phyloP scores from a whole-genome alignment of 2,113 vertebrate genomes.

The Fulica atra region DNA sequence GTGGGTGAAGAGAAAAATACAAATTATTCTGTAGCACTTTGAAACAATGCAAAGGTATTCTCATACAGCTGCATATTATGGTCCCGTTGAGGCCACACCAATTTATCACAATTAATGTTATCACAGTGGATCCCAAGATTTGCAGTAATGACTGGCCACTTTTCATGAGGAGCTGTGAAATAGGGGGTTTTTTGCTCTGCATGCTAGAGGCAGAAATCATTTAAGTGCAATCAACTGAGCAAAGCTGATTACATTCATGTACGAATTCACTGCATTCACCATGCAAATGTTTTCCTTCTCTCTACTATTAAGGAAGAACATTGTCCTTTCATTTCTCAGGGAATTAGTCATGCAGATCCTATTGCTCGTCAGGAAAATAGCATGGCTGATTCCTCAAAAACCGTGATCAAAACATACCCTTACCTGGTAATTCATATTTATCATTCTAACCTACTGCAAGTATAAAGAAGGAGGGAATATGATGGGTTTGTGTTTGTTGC shows the following conservation, averaged over 20 bases:
- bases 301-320: not conserved
- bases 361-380: not conserved
- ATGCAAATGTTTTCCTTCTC: conserved; percentile 42
- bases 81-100: not conserved
- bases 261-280: conserved; percentile 1
- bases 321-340: not conserved
- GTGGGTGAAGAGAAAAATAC: not conserved
- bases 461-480: not conserved
- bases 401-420: not conserved
- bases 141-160: not conserved
- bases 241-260: not conserved
- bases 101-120: not conserved
- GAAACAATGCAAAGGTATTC: not conserved
- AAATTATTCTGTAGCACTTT: not conserved
- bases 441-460: not conserved
- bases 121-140: not conserved
- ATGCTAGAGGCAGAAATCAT: conserved; percentile 4
- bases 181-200: not conserved
- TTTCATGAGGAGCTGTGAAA: conserved; percentile 8
- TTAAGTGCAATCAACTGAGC: conserved; percentile 16
- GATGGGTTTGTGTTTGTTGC: not conserved
- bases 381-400: not conserved
- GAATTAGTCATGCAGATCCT: not conserved
- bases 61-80: not conserved
- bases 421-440: not conserved